Base-by-base conservation (phyloP, 2,113 vertebrate genomes). In the Notechis scutatus region DNA sequence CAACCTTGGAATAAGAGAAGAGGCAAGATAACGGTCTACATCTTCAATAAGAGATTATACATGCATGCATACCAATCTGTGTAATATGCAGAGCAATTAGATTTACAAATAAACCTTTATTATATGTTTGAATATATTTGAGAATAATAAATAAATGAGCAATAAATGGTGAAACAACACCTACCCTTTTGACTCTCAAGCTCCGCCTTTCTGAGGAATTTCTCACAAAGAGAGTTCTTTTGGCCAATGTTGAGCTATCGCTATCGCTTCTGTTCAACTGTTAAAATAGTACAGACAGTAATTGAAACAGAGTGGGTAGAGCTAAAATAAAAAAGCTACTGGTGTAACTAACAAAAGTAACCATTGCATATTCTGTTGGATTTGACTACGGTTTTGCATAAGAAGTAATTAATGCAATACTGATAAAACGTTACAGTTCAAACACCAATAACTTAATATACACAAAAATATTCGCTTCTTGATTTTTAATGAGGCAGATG, bases 241-340 rank as follows among this genome's bases (percentile, higher is more conserved):
- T 98, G 94, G 98, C 97, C 61, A 98, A 94, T 0, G 98, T 98
- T 21, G 98, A 98, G 93, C 98, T 98, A 97, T 98, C 98, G 0
- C 98, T 98, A 97, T 98, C 98, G 29, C 98, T 98, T 85, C 98
- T 97, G 95, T 98, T 98, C 96, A 98, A 34, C 98, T 98, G 97
- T 47, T 20, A 94, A 95, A 91, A 96, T 0, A 85, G 45, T 15
- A 92, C 15, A 93, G 7, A 0, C 69, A 89, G 34, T 92, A 45
- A 95, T 20, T 92, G 11, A 85, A 42, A 47, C 88, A 91, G 93
- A 92, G 26, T 61, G 29, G 55, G 1, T 15, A 26, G 85, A 92
- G 21, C 15, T 92, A 1, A 21, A 3, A 93, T 24, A 93, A 45
- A 89, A 89, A 9, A 81, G 4, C 86, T 56, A 90, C 18, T 88